These are phyloP conservation scores for Danionella cerebrum DNA, from an alignment of 2,113 vertebrate genomes.

Conservation along the genomic window DNA sequence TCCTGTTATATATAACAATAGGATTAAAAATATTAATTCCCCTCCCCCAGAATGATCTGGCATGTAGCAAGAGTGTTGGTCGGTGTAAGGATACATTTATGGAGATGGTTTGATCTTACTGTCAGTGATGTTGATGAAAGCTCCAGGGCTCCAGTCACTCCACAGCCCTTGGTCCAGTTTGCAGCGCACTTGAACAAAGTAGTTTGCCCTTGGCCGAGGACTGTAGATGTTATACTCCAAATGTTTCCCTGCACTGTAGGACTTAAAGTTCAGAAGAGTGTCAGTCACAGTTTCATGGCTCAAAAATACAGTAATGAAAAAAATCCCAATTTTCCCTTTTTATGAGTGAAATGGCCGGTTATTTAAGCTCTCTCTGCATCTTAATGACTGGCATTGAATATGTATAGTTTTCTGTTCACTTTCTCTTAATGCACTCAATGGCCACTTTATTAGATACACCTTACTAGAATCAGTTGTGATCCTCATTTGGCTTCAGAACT, in stretches of 20 bases:
- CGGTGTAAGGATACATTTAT: not conserved
- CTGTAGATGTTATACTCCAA: conserved; percentile 69
- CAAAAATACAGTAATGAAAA: not conserved
- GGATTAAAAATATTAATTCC: too few species aligned
- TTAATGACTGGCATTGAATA: too few species aligned
- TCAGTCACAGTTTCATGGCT: not conserved
- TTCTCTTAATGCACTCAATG: too few species aligned
- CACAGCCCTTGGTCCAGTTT: conserved; percentile 68
- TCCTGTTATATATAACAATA: too few species aligned
- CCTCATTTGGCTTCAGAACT: too few species aligned
- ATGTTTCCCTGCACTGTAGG: conserved; percentile 65
- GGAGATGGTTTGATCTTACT: conserved; percentile 47
- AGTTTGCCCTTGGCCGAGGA: conserved; percentile 65
- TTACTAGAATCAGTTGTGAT: too few species aligned
- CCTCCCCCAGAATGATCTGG: not conserved
- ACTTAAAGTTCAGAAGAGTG: conserved; percentile 52
- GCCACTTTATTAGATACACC: too few species aligned
- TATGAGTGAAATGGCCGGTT: too few species aligned
- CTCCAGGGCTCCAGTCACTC: conserved; percentile 62
- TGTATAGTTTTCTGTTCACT: too few species aligned
- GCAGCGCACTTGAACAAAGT: conserved; percentile 75
- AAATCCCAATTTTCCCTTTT: too few species aligned
- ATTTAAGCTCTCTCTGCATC: too few species aligned
- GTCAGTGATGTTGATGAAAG: conserved; percentile 41
- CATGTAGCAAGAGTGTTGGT: not conserved